Conservation (phyloP, 2,113 vertebrate genomes). For the Amblyornis subalaris region DNA sequence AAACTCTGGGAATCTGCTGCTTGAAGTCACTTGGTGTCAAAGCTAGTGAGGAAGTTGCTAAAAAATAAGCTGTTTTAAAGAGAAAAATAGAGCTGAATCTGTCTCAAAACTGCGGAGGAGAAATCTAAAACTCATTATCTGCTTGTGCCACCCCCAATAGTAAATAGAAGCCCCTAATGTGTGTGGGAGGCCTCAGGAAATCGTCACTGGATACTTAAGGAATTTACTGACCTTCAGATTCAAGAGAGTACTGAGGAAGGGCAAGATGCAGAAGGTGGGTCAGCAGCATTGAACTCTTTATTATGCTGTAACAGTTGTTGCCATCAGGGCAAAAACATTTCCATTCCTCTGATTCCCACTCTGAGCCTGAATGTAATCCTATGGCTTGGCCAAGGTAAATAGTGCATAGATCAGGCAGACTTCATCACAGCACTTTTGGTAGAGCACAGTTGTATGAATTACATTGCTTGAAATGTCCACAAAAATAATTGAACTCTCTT, state of each 20-base stretch:
- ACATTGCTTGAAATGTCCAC: neutral
- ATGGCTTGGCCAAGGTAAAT: neutral
- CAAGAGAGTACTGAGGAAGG: neutral
- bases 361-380: neutral
- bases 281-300: neutral
- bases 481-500: neutral
- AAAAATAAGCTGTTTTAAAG: neutral
- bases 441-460: neutral
- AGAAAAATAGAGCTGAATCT: neutral
- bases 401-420: neutral
- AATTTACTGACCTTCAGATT: neutral
- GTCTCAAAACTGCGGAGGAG: neutral
- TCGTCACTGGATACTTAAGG: neutral
- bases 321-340: neutral
- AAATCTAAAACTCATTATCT: neutral
- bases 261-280: neutral
- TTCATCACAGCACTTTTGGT: neutral
- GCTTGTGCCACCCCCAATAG: neutral
- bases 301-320: neutral
- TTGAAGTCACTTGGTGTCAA: neutral
- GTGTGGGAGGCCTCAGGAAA: neutral
- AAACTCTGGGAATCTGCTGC: neutral
- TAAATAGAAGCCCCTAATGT: neutral
- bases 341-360: neutral
- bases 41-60: neutral